Evolutionary conservation across 2,113 vertebrate species (phyloP).

Genomic region (Proteles cristata): DNA sequence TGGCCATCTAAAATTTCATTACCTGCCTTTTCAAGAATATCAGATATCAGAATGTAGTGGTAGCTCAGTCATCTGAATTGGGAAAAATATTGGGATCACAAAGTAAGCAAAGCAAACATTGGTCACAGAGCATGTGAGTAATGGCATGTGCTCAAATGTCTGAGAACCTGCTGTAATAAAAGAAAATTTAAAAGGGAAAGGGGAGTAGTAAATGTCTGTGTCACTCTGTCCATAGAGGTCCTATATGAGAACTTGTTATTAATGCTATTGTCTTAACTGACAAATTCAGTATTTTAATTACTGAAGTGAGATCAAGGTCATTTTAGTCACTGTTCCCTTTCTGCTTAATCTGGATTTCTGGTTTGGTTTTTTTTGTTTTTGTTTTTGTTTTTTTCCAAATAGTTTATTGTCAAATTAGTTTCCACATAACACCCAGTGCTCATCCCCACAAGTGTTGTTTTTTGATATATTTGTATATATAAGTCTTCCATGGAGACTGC

Average conservation of each 20-base stretch:
- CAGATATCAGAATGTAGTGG: neutral
- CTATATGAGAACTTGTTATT: neutral
- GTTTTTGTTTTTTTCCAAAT: no score
- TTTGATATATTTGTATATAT: conserved; percentile 52
- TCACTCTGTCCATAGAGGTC: neutral
- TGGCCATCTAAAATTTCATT: conserved; percentile 9
- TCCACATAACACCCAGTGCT: no score
- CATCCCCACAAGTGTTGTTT: no score
- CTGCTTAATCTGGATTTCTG: conserved; percentile 49
- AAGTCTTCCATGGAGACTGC: conserved; percentile 43
- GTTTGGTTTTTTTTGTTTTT: no score
- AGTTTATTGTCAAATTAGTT: no score
- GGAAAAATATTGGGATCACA: neutral
- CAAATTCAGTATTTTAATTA: conserved; percentile 32
- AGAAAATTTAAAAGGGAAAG: neutral
- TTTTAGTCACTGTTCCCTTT: neutral
- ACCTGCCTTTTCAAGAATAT: conserved; percentile 9
- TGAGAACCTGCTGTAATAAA: neutral
- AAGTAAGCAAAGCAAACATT: neutral
- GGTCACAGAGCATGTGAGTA: neutral
- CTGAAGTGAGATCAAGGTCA: neutral
- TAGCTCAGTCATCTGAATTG: neutral
- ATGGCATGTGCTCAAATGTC: neutral
- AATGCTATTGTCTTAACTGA: conserved; percentile 1
- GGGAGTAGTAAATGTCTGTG: neutral